These are phyloP conservation scores for Polymixis flavicincta DNA, from an alignment of 2,888 invertebrate genomes.

Conservation along the genomic window DNA sequence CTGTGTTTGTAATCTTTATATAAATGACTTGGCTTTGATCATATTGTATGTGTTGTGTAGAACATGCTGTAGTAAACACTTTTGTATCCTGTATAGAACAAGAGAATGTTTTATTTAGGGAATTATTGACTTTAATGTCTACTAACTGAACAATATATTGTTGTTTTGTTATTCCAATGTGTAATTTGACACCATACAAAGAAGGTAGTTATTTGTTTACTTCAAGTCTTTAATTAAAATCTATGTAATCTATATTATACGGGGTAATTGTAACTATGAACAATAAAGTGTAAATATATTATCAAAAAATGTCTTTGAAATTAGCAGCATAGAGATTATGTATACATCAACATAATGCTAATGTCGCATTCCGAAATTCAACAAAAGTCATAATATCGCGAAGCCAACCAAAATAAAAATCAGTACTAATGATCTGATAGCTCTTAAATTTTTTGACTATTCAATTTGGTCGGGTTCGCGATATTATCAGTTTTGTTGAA, in stretches of 20 bases:
- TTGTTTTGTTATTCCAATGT: constrained; percentile 14
- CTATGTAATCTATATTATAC: constrained; percentile 26
- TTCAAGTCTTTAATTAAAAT: constrained; percentile 14
- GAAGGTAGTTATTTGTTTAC: constrained; percentile 22
- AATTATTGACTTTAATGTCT: not conserved
- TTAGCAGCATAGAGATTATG: constrained; percentile 1
- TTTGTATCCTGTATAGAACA: constrained; percentile 14
- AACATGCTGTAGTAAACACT: constrained; percentile 17
- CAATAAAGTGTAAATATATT: constrained; percentile 48
- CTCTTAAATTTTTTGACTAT: too few relatives aligned
- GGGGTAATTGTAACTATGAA: constrained; percentile 31
- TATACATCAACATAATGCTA: not conserved
- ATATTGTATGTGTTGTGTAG: constrained; percentile 5
- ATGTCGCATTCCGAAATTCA: too few relatives aligned
- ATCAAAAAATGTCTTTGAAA: constrained; percentile 32
- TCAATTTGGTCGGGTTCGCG: too few relatives aligned
- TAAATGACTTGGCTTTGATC: constrained; percentile 32
- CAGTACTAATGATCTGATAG: too few relatives aligned
- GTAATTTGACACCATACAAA: constrained; percentile 18
- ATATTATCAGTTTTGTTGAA: too few relatives aligned
- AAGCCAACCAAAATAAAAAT: too few relatives aligned
- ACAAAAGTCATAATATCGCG: too few relatives aligned
- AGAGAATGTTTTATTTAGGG: not conserved
- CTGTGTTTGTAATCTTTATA: constrained; percentile 24
- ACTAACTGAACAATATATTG: not conserved